Percentiles rank a stretch among this genome's conserved stretches.
phyloP scores from a whole-genome alignment of 1,140 invertebrate species.

The Apis laboriosa region DNA sequence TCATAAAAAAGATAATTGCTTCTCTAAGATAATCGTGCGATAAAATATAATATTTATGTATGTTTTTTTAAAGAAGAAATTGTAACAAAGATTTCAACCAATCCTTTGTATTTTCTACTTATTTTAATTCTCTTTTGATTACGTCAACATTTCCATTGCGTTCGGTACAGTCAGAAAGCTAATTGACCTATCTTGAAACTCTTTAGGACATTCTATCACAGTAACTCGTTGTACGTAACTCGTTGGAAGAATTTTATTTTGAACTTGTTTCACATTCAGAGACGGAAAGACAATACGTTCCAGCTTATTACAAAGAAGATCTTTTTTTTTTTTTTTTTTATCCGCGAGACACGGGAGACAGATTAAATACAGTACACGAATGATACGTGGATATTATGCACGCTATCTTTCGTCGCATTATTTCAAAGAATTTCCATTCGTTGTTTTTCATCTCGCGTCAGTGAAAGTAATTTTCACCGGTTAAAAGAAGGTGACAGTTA shows the following conservation, averaged over 20 bases:
- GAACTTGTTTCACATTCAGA: not conserved
- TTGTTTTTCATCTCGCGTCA: constrained; percentile 30
- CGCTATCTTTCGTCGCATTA: constrained; percentile 25
- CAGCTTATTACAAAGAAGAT: not conserved
- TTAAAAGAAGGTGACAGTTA: constrained; percentile 1
- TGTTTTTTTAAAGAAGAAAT: not conserved
- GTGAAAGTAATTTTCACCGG: constrained; percentile 34
- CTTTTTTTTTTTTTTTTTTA: not conserved
- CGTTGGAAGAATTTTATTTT: not conserved
- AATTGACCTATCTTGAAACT: not conserved
- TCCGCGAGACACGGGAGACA: not conserved
- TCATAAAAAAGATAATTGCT: not conserved
- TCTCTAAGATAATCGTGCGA: not conserved
- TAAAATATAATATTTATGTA: not conserved
- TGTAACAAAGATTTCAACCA: not conserved
- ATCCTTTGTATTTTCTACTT: not conserved
- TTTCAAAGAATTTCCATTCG: constrained; percentile 39
- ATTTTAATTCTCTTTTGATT: not conserved
- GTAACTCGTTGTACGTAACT: not conserved
- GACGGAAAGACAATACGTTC: not conserved
- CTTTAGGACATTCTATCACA: not conserved
- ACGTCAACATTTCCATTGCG: not conserved
- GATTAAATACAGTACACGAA: constrained; percentile 25
- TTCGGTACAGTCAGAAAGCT: not conserved
- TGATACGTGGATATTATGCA: no score